Percentiles rank a stretch among this genome's conserved stretches.
Evolutionary conservation across 2,888 invertebrate species (phyloP).

Genomic region (Atethmia centrago): DNA sequence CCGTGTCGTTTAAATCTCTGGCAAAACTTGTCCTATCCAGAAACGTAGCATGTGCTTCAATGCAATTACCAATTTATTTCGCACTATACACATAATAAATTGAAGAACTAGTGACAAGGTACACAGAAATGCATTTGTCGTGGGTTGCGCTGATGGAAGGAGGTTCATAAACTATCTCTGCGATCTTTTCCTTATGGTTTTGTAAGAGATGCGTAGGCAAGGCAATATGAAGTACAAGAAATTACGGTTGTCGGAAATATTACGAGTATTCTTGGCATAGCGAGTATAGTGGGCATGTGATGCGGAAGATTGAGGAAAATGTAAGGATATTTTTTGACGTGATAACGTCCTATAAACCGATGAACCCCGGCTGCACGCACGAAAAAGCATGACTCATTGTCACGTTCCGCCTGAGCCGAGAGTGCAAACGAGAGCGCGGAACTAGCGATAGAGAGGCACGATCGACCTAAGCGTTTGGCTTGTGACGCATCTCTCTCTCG

Average conservation of each 20-base stretch:
- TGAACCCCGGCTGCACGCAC: too few species aligned
- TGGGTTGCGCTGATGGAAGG: constrained; percentile 27
- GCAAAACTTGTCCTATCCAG: background rate
- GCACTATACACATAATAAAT: constrained; percentile 57
- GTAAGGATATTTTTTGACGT: too few species aligned
- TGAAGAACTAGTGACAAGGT: constrained; percentile 34
- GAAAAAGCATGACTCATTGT: too few species aligned
- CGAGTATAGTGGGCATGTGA: too few species aligned
- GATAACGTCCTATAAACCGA: too few species aligned
- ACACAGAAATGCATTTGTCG: constrained; percentile 27
- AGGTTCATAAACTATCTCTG: constrained; percentile 28
- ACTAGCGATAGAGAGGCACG: too few species aligned
- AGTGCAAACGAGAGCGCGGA: too few species aligned
- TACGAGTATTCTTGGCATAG: too few species aligned
- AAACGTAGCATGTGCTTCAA: constrained; percentile 4
- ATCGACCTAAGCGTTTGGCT: too few species aligned
- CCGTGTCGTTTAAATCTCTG: background rate
- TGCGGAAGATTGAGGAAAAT: too few species aligned
- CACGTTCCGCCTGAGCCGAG: too few species aligned
- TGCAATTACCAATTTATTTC: constrained; percentile 43
- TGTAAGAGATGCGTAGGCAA: constrained; percentile 13
- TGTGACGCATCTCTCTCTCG: too few species aligned
- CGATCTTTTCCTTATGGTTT: constrained; percentile 39
- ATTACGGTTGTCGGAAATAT: constrained; percentile 14
- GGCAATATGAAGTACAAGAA: background rate